Conservation (phyloP, 1,140 invertebrate genomes). For the Drosophila bocki region DNA sequence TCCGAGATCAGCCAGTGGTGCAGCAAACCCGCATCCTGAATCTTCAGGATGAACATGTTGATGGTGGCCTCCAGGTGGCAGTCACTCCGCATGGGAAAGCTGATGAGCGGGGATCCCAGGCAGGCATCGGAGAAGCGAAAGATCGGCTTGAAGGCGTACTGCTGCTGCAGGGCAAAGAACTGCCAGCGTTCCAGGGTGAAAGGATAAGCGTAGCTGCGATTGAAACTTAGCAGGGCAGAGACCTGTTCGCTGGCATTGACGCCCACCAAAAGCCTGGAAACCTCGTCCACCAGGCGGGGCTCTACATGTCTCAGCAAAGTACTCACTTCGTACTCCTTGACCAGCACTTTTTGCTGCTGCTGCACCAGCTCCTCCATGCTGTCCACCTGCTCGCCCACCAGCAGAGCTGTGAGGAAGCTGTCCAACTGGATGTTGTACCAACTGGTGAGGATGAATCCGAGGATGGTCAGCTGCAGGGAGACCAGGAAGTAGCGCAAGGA, state of each 20-base stretch:
- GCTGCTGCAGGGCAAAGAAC: conserved; percentile 70
- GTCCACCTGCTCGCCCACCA: conserved; percentile 72
- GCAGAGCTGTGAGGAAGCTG: conserved; percentile 61
- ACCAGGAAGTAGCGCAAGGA: conserved; percentile 50
- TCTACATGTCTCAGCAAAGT: conserved; percentile 61
- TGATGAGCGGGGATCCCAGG: conserved; percentile 63
- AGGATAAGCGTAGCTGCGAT: conserved; percentile 67
- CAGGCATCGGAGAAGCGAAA: conserved; percentile 69
- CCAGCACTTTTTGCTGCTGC: conserved; percentile 61
- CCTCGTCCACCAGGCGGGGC: conserved; percentile 30
- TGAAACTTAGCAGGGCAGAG: conserved; percentile 58
- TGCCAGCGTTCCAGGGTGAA: conserved; percentile 73
- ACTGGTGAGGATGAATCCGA: conserved; percentile 71
- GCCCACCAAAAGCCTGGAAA: conserved; percentile 46
- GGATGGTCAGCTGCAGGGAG: conserved; percentile 45
- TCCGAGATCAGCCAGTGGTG: conserved; percentile 68
- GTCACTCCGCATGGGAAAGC: conserved; percentile 70
- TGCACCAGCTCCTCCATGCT: conserved; percentile 65
- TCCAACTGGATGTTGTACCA: conserved; percentile 72
- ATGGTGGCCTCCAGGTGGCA: conserved; percentile 62
- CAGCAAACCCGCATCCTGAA: conserved; percentile 62
- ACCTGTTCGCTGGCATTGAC: conserved; percentile 70
- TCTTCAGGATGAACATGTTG: conserved; percentile 62
- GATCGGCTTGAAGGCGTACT: conserved; percentile 67
- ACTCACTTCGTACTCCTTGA: conserved; percentile 64